Evolutionary conservation across 1,140 invertebrate genomes (phyloP), one percentile per base, ranked within the genome.

Genomic region (Leptinotarsa lineolata): DNA sequence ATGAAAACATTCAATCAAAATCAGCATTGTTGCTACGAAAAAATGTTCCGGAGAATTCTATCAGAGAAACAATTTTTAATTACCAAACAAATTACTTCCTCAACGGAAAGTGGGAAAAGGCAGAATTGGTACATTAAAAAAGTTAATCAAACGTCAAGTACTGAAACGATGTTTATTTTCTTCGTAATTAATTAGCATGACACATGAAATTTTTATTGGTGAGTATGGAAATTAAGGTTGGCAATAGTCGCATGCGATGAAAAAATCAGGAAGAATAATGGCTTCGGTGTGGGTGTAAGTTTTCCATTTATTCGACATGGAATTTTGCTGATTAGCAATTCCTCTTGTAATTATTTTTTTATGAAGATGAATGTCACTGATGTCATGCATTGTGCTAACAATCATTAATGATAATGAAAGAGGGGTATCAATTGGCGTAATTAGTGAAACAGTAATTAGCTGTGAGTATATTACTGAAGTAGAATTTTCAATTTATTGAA

Each of bases 81-180:
- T n/a, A 54, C 48, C 15, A 54, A 54, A 54, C 48, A 54, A 54
- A 54, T 54, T 54, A 54, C 48, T 54, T 54, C 48, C 48, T 18
- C 15, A 18, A 54, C 48, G 48, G 48, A 54, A 54, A 54, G 48
- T 54, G 48, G 48, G 16, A 54, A 54, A 54, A 54, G 48, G 48
- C 48, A 54, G 48, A 54, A 54, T 16, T 54, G 30, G 16, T 54
- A 54, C 48, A 54, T 54, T 54, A 54, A 54, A 54, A 54, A 54
- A 54, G 48, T 54, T 54, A 54, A 54, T 54, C 48, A 54, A 54
- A 54, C 48, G 48, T 54, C 48, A 54, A 54, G 48, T n/a, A 54
- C 48, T 54, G 48, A 54, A 54, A 54, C 48, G 48, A 54, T 54
- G 48, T 54, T 54, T 54, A 54, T 54, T 54, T 54, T 54, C 48